phyloP scores from a whole-genome alignment of 2,888 invertebrate genomes.

The Nephrocerus scutellatus region DNA sequence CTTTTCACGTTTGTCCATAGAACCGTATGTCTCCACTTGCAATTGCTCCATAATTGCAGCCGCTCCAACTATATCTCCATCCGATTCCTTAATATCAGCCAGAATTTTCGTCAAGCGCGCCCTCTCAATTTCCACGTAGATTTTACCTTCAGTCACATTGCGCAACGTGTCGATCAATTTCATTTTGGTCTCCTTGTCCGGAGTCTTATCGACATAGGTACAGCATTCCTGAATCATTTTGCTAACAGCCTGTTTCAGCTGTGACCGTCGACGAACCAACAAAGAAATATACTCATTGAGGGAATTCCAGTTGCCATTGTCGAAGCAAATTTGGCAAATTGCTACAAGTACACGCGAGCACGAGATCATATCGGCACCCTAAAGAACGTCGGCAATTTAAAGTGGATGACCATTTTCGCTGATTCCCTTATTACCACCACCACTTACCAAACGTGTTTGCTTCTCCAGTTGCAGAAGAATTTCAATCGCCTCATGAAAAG shows the following conservation, averaged over 20 bases:
- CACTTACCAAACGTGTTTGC: slow-evolving; percentile 80
- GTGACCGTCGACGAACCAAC: slow-evolving; percentile 85
- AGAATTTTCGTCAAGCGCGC: slow-evolving; percentile 89
- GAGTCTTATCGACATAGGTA: slow-evolving; percentile 85
- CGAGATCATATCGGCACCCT: slow-evolving; percentile 92
- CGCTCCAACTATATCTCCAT: slow-evolving; percentile 79
- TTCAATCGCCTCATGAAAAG: slow-evolving; percentile 89
- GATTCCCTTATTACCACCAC: slow-evolving; percentile 9
- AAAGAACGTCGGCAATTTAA: slow-evolving; percentile 5
- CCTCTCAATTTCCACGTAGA: slow-evolving; percentile 99
- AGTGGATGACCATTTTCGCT: too few relatives aligned
- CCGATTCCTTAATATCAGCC: slow-evolving; percentile 76
- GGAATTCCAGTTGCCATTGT: slow-evolving; percentile 85
- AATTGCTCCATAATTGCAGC: slow-evolving; percentile 92
- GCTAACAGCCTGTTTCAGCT: slow-evolving; percentile 93
- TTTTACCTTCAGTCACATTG: slow-evolving; percentile 96
- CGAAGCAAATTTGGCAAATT: slow-evolving; percentile 85
- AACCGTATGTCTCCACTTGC: slow-evolving; percentile 90
- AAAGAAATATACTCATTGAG: slow-evolving; percentile 89
- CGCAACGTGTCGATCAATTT: slow-evolving; percentile 93
- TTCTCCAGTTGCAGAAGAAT: slow-evolving; percentile 88
- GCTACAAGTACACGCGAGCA: slow-evolving; percentile 88
- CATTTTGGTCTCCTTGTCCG: slow-evolving; percentile 81
- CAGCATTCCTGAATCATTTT: slow-evolving; percentile 96
- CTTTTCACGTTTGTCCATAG: slow-evolving; percentile 91